Evolutionary conservation across 1,140 invertebrate genomes (phyloP), one percentile per base, ranked within the genome.

Genomic region (Euschistus heros): DNA sequence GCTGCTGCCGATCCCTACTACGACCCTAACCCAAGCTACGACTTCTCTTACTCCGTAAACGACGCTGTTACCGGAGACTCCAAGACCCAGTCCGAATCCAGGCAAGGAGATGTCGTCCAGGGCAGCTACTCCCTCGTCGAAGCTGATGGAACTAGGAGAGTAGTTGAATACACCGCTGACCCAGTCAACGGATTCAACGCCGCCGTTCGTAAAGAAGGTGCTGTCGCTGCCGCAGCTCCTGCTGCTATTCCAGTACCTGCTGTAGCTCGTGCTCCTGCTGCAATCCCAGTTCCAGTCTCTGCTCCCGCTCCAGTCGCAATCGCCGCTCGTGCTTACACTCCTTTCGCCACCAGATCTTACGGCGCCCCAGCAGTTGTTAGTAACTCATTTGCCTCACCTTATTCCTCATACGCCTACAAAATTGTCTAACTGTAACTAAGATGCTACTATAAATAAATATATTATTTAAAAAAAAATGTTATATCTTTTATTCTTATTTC

Each of bases 81-180:
- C 13, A 80, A 80, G 71, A 74, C 72, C 55, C 77, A 78, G 18
- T 73, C 76, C 1, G 79, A 80, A 65, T 77, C 72, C 22, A 65
- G 79, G 8, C 73, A 75, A 55, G 78, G 78, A 52, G 77, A 77
- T 33, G 64, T 77, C 4, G 76, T 80, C 17, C 75, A 76, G 47
- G 80, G 80, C 7, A 75, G 74, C 65, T 80, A 80, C 72, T 75
- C 72, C 6, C 69, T 80, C 5, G 62, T 71, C 17, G 71, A 71
- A 13, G 69, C 73, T 2, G 72, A 73, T 50, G 73, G 73, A 27
- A 68, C 68, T 6, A 65, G 69, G 0, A 64, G 72, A 44, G 67
- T 68, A 27, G 74, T 74, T 0, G 70, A 70, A 57, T 84, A 84
- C 66, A 80, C 80, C 4, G 80, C 81, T 8, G 82, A 83, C 68